A percentile compares a stretch with the other conserved stretches of the same genome.
Evolutionary conservation across 2,113 vertebrate species (phyloP).

Genomic region (Lynx canadensis): DNA sequence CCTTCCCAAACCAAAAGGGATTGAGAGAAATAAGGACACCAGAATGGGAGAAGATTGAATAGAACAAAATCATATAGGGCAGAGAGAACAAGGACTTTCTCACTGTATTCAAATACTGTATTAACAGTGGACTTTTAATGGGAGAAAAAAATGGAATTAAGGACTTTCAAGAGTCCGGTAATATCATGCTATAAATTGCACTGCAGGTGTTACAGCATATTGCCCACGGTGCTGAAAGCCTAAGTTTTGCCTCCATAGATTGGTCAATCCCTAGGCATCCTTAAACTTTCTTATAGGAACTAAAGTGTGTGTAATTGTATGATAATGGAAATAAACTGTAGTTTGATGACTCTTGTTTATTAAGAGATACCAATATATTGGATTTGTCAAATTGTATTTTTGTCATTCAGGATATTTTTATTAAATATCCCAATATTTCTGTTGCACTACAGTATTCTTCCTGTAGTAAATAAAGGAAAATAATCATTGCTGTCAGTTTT

Average conservation of each 20-base stretch:
- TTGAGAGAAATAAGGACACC: background rate
- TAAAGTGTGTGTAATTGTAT: conserved; percentile 35
- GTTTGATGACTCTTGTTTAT: conserved; percentile 4
- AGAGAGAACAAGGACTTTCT: background rate
- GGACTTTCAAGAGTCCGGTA: background rate
- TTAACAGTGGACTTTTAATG: background rate
- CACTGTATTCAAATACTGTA: background rate
- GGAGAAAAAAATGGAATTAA: background rate
- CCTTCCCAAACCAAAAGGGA: background rate
- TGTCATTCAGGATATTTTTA: conserved; percentile 16
- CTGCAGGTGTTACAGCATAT: background rate
- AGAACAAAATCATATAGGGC: background rate
- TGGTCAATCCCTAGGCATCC: background rate
- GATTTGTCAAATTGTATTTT: conserved; percentile 30
- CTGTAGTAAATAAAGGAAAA: background rate
- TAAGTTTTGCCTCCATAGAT: background rate
- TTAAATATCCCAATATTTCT: conserved; percentile 36
- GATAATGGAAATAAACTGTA: background rate
- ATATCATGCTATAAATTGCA: background rate
- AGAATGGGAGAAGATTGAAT: background rate
- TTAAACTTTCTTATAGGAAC: background rate
- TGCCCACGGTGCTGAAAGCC: background rate
- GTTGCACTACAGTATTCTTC: background rate
- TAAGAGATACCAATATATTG: background rate
- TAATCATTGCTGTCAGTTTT: conserved; percentile 20